Conservation (phyloP, 2,113 vertebrate species). For the Stigmatopora nigra region DNA sequence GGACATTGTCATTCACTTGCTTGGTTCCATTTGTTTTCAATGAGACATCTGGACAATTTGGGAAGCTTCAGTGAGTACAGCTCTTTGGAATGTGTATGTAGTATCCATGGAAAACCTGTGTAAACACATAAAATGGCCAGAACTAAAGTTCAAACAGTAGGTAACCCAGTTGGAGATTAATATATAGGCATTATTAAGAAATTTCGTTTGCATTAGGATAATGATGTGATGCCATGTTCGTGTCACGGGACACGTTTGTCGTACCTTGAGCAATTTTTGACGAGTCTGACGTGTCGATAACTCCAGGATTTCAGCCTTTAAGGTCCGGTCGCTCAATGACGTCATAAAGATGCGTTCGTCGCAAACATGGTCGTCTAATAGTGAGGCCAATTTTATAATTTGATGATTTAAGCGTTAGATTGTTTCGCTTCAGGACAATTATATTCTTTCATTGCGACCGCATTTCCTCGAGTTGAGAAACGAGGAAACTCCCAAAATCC, state of each 20-base stretch:
- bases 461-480: not conserved
- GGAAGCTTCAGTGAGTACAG: too few species aligned
- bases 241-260: not conserved
- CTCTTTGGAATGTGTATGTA: too few species aligned
- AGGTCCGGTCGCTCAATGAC: not conserved
- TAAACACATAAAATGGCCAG: too few species aligned
- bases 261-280: not conserved
- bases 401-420: not conserved
- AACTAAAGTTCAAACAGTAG: too few species aligned
- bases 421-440: not conserved
- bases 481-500: not conserved
- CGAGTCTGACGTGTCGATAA: not conserved
- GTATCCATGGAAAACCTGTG: too few species aligned
- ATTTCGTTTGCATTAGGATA: not conserved
- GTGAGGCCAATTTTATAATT: not conserved
- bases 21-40: too few species aligned
- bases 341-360: not conserved
- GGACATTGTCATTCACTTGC: too few species aligned
- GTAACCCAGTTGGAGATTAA: too few species aligned
- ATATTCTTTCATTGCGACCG: not conserved
- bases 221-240: not conserved
- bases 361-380: not conserved
- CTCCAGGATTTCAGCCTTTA: not conserved
- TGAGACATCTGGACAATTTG: too few species aligned
- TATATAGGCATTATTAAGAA: not conserved